Evolutionary conservation across 2,888 invertebrate genomes (phyloP).

Genomic region (Calephelis perditalis): DNA sequence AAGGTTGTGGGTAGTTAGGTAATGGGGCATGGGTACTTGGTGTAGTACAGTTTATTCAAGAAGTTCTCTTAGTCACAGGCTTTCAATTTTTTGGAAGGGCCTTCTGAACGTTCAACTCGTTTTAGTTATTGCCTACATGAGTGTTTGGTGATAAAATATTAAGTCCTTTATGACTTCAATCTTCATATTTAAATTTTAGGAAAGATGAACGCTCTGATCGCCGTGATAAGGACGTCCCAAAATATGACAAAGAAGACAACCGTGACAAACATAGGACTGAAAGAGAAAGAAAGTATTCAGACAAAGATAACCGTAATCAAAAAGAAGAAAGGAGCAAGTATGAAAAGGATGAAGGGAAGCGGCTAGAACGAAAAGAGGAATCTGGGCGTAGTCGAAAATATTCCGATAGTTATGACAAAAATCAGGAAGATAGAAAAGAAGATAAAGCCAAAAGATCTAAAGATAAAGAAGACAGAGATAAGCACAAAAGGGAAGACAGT

Average conservation of each 20-base stretch:
- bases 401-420: conserved; percentile 20
- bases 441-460: conserved; percentile 31
- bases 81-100: too few relatives aligned
- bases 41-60: too few relatives aligned
- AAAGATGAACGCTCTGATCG: conserved; percentile 44
- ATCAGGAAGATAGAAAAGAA: conserved; percentile 28
- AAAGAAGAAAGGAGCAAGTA: conserved; percentile 27
- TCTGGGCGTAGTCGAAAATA: conserved; percentile 10
- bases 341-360: conserved; percentile 9
- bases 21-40: too few relatives aligned
- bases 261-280: conserved; percentile 28
- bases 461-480: conserved; percentile 20
- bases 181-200: conserved; percentile 29
- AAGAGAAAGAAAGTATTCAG: conserved; percentile 23
- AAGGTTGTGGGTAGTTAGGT: too few relatives aligned
- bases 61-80: too few relatives aligned
- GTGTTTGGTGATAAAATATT: too few relatives aligned
- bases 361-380: conserved; percentile 23
- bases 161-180: too few relatives aligned
- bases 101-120: too few relatives aligned
- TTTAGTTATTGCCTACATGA: too few relatives aligned
- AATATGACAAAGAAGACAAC: conserved; percentile 34
- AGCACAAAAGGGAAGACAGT: conserved; percentile 16
- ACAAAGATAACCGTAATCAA: conserved; percentile 31
- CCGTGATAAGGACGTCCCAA: conserved; percentile 37